These are phyloP conservation scores for Tokudaia tokunoshimensis DNA, from an alignment of 2,797 vertebrate genomes.

Conservation along the genomic window DNA sequence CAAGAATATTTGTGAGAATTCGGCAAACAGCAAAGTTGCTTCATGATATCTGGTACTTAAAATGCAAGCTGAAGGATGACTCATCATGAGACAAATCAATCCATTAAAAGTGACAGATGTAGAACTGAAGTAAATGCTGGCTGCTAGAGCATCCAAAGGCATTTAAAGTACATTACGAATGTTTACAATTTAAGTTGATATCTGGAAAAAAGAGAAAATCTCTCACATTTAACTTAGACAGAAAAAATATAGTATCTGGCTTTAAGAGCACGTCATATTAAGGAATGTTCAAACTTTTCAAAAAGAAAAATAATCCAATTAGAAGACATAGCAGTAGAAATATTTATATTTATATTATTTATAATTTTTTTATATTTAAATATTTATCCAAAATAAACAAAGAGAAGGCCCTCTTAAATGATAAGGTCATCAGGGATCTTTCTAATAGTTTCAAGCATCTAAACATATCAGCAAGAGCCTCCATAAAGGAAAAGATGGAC, in stretches of 20 bases:
- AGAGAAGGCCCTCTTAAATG: not conserved
- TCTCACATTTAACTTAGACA: not conserved
- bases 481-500: not conserved
- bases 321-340: slow-evolving; percentile 36
- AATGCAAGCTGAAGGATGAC: not conserved
- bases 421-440: not conserved
- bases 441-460: not conserved
- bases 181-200: not conserved
- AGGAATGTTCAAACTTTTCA: not conserved
- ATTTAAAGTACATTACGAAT: not conserved
- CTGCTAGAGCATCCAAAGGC: not conserved
- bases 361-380: too few species aligned
- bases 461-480: not conserved
- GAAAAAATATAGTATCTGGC: not conserved
- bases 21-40: slow-evolving; percentile 31
- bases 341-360: too few species aligned
- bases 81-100: slow-evolving; percentile 3
- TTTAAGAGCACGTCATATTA: not conserved
- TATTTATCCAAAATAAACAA: not conserved
- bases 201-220: not conserved
- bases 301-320: slow-evolving; percentile 15
- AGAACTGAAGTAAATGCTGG: slow-evolving; percentile 1
- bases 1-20: slow-evolving; percentile 40
- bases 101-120: not conserved
- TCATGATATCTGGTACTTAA: slow-evolving; percentile 1